These are phyloP conservation scores for Apis mellifera DNA, from an alignment of 1,140 invertebrate species.

Conservation along the genomic window Amel_HAv3.1 CM009933.2:2932001-2932500, in stretches of 20 bases:
- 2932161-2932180: neutral
- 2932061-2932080: constrained; percentile 9
- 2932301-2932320: too few relatives aligned
- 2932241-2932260: neutral
- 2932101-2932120: neutral
- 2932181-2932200: neutral
- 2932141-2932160: neutral
- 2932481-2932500: neutral
- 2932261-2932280: too few relatives aligned
- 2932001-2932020: constrained; percentile 50
- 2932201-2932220: too few relatives aligned
- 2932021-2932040: neutral
- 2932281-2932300: too few relatives aligned
- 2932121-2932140: neutral
- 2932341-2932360: neutral
- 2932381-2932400: neutral
- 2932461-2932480: neutral
- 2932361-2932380: neutral
- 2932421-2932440: neutral
- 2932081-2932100: neutral
- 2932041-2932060: constrained; percentile 19
- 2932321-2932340: neutral
- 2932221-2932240: neutral
- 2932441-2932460: too few relatives aligned
- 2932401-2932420: neutral